Base-by-base conservation (phyloP, 1,140 invertebrate genomes). In the Kradibia gibbosae region DNA sequence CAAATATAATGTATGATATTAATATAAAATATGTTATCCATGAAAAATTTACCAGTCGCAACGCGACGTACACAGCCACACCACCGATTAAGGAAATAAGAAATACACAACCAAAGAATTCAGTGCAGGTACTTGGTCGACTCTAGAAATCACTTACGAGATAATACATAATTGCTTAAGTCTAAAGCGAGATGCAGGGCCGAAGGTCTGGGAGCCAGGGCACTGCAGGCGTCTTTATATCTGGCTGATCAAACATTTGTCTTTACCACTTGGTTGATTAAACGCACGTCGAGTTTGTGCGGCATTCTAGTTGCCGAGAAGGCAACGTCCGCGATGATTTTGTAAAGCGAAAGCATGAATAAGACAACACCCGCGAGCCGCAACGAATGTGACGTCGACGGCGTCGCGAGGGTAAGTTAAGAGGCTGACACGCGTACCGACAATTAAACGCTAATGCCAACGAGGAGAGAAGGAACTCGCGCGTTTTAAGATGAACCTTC, bases 181-280 rank as follows among this genome's bases (percentile, higher is more conserved):
- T 71, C 75, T 82, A 78, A 82, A 82, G 78, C 57, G 31, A 36
- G 60, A 62, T 28, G 50, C 28, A 39, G 8, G 25, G 45, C 0
- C 25, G 7, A 25, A 5, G 7, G 17, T 31, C 25, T 57, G 13
- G 20, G 45, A 17, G 39, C 42, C 3, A 25, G 11, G 48, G 45
- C 36, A n/a, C 31, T 4, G 31, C 53, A 71, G 48, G 15, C 78
- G 13, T 11, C 42, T 8, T 67, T 77, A 60, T 77, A 48, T 57
- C 67, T 67, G 76, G 55, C 81, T 75, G 76, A 82, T 79, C 76
- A 82, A 82, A 82, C 76, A 79, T 82, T 82, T 82, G 76, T 79
- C 70, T 82, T 79, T 60, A 65, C 28, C 70, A 28, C 67, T 72
- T n/a, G 74, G 39, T 62, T 78, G 81, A 78, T 82, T 78, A 81